These are phyloP conservation scores for Ammodytes marinus DNA, from an alignment of 2,113 vertebrate species.

Conservation along the genomic window DNA sequence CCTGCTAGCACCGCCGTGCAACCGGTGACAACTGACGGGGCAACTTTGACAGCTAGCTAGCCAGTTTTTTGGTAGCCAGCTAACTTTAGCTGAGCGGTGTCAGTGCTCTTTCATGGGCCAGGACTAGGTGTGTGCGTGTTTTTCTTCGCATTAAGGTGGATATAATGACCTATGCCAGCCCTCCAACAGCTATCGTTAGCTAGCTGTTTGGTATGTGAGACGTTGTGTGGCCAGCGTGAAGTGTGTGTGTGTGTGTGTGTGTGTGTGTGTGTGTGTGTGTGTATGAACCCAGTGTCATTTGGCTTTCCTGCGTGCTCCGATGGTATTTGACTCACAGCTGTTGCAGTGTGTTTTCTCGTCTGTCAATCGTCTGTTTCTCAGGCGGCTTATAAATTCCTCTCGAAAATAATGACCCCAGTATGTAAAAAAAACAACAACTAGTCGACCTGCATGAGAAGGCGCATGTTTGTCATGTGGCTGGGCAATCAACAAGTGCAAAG, in stretches of 20 bases:
- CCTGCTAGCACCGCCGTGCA: constrained; percentile 74
- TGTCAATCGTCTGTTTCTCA: constrained; percentile 75
- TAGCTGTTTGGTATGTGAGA: constrained; percentile 77
- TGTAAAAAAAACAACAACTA: background rate
- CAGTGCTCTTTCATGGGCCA: constrained; percentile 47
- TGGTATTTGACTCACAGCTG: constrained; percentile 81
- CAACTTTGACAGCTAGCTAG: constrained; percentile 85
- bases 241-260: constrained; percentile 40
- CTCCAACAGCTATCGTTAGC: constrained; percentile 69
- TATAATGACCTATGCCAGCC: constrained; percentile 53
- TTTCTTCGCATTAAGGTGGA: constrained; percentile 31
- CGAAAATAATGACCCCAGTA: constrained; percentile 35
- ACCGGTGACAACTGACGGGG: constrained; percentile 82
- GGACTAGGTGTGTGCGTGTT: constrained; percentile 23
- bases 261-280: constrained; percentile 11
- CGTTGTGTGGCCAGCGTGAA: constrained; percentile 70
- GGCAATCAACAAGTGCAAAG: constrained; percentile 79
- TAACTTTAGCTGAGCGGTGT: constrained; percentile 72
- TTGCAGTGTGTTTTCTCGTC: constrained; percentile 78
- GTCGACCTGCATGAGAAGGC: constrained; percentile 9
- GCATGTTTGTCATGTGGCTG: constrained; percentile 51
- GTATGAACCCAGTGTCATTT: constrained; percentile 62
- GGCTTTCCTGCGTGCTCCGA: constrained; percentile 68
- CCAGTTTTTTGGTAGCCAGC: constrained; percentile 69
- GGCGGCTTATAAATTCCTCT: constrained; percentile 65